Evolutionary conservation across 2,113 vertebrate genomes (phyloP).

Genomic region (Pseudois nayaur): DNA sequence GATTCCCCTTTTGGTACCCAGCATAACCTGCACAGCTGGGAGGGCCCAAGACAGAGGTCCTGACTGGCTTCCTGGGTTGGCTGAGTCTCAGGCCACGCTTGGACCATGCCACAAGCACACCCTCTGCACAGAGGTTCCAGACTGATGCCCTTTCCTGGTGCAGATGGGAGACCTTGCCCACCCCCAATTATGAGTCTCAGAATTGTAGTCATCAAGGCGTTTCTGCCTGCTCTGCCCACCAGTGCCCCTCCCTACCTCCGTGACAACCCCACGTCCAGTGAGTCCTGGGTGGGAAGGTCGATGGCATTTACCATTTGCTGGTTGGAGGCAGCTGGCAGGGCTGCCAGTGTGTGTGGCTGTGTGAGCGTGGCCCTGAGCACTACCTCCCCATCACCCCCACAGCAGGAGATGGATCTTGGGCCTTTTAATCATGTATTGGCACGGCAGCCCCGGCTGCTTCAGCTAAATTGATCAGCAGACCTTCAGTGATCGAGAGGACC

Average conservation of each 20-base stretch:
- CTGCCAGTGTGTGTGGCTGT: neutral
- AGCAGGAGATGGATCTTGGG: neutral
- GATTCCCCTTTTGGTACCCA: neutral
- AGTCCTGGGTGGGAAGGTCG: neutral
- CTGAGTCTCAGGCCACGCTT: neutral
- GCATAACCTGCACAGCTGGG: neutral
- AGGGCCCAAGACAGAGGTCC: neutral
- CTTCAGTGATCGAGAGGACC: neutral
- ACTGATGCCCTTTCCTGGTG: neutral
- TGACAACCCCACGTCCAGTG: neutral
- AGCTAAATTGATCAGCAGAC: neutral
- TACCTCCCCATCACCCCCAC: neutral
- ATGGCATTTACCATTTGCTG: neutral
- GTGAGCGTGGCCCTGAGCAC: neutral
- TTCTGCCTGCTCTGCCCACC: neutral
- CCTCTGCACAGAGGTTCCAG: neutral
- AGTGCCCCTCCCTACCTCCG: neutral
- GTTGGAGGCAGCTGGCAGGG: neutral
- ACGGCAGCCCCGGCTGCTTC: neutral
- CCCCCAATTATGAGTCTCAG: conserved; percentile 20
- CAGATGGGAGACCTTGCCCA: neutral
- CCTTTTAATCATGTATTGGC: conserved; percentile 35
- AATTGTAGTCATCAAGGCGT: neutral
- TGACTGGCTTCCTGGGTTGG: no score
- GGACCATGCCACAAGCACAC: neutral